Conservation (phyloP, 2,113 vertebrate species). For the Gorsachius goisagi region DNA sequence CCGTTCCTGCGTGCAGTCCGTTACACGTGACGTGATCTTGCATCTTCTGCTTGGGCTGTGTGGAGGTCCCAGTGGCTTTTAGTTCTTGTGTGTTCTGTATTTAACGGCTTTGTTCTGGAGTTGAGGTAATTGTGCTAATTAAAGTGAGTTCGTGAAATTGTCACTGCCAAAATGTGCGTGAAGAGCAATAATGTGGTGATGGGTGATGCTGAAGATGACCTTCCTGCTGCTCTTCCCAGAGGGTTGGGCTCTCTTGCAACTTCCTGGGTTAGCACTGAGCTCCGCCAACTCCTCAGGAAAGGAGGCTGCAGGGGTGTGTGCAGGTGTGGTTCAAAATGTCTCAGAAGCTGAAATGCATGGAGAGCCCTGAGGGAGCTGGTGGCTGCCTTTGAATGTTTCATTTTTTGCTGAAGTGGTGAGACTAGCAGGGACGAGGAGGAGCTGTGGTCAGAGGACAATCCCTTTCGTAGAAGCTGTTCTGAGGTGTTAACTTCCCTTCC, state of each 20-base stretch:
- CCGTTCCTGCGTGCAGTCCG: background rate
- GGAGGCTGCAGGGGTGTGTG: background rate
- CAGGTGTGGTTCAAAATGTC: background rate
- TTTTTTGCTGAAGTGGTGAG: background rate
- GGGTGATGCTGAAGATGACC: background rate
- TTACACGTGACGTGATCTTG: background rate
- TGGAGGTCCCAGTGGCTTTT: background rate
- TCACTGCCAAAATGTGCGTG: fast-evolving
- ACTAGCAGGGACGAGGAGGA: background rate
- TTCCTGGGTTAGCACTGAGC: background rate
- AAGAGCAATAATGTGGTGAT: fast-evolving
- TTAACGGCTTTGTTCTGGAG: background rate
- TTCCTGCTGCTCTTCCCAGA: background rate
- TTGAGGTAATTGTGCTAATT: background rate
- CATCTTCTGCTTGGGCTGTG: background rate
- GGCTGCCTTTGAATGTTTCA: background rate
- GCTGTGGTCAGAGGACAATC: background rate
- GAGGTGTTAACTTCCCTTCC: background rate
- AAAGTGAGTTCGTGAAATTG: background rate
- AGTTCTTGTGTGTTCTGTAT: background rate
- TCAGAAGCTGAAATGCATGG: background rate
- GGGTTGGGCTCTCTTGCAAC: background rate
- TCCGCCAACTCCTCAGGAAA: background rate
- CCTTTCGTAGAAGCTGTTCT: background rate
- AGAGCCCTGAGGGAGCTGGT: background rate